These are phyloP conservation scores for Danio albolineatus DNA, from an alignment of 2,797 vertebrate species.

Conservation along the genomic window DNA sequence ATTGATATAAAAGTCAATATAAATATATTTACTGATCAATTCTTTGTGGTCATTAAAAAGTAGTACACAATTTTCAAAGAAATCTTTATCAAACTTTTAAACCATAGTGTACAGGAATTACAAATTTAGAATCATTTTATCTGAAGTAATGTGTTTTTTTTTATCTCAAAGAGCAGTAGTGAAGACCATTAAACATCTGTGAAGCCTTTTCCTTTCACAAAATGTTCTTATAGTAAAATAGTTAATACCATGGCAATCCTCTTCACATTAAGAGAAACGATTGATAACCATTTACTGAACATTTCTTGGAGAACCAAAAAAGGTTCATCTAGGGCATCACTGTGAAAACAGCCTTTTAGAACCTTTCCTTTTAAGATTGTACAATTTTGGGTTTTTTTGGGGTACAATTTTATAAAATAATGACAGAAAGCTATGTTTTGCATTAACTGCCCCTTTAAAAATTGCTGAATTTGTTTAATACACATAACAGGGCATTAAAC, in stretches of 20 bases:
- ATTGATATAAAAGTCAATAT: no score
- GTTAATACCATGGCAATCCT: no score
- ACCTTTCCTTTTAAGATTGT: no score
- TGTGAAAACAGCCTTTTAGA: no score
- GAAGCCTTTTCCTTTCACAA: no score
- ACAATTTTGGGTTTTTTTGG: neutral
- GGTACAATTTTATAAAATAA: no score
- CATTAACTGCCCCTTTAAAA: neutral
- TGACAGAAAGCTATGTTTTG: slow-evolving; percentile 8
- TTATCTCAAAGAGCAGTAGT: neutral
- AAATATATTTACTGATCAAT: neutral
- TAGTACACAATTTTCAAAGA: neutral
- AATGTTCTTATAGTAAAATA: no score
- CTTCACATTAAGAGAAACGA: no score
- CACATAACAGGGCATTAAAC: slow-evolving; percentile 13
- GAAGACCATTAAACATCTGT: no score
- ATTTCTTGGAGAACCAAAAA: no score
- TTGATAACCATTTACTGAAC: no score
- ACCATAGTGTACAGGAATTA: neutral
- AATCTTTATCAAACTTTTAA: neutral
- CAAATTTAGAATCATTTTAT: neutral
- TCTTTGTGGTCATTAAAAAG: neutral
- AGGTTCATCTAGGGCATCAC: no score
- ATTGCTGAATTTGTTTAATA: neutral
- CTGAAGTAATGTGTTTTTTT: neutral